phyloP scores from a whole-genome alignment of 2,888 invertebrate genomes.

The Prenolepis imparis region DNA sequence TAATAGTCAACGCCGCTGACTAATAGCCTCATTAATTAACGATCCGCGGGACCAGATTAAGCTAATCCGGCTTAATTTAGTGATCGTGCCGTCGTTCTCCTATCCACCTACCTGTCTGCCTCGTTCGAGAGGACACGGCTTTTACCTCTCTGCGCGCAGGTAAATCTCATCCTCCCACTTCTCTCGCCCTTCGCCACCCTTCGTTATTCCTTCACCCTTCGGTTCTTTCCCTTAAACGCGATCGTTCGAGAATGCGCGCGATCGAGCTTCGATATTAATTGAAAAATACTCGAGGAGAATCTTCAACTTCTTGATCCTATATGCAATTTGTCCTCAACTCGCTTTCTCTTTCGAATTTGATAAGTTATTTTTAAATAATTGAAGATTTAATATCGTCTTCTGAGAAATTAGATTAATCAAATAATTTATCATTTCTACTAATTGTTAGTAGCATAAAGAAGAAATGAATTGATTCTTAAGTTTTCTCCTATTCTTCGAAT shows the following conservation, averaged over 20 bases:
- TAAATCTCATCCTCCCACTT: slow-evolving; percentile 55
- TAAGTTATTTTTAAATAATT: slow-evolving; percentile 16
- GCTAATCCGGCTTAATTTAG: slow-evolving; percentile 83
- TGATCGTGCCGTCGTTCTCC: slow-evolving; percentile 76
- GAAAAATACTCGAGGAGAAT: slow-evolving; percentile 36
- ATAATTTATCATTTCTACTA: neutral
- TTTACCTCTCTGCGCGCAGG: slow-evolving; percentile 68
- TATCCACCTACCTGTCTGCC: slow-evolving; percentile 74
- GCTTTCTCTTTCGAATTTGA: neutral
- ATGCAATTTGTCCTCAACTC: slow-evolving; percentile 15
- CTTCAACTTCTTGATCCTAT: slow-evolving; percentile 8
- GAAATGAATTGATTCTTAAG: neutral
- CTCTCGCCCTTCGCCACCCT: slow-evolving; percentile 18
- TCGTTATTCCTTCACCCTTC: neutral
- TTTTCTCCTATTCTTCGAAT: no score
- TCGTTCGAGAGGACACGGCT: slow-evolving; percentile 54
- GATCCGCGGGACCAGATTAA: slow-evolving; percentile 81
- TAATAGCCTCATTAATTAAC: slow-evolving; percentile 84
- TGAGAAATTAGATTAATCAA: neutral
- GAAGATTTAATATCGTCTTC: slow-evolving; percentile 7
- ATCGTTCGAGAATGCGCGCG: neutral
- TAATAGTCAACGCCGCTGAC: slow-evolving; percentile 81
- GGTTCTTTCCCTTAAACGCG: neutral
- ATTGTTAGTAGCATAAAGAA: neutral
- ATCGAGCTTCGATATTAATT: slow-evolving; percentile 39